These are phyloP conservation scores for Pogonus chalceus DNA, from an alignment of 1,140 invertebrate genomes.

Conservation along the genomic window DNA sequence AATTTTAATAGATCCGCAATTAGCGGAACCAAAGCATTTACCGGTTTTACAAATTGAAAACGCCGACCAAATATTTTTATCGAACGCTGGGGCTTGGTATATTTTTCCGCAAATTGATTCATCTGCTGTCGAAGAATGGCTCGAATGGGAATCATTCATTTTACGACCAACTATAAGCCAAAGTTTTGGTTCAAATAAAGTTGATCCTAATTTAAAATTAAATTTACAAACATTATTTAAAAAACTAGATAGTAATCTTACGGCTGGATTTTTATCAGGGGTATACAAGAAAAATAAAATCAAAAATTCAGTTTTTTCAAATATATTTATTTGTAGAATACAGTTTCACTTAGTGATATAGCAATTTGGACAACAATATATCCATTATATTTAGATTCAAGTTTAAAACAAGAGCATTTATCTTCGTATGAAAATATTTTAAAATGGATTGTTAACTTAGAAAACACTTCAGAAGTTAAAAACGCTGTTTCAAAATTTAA, in stretches of 20 bases:
- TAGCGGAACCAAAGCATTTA: too few species aligned
- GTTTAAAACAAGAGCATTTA: conserved; percentile 33
- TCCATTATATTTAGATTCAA: conserved; percentile 39
- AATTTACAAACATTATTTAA: conserved; percentile 37
- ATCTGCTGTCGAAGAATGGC: conserved; percentile 47
- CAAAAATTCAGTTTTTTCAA: conserved; percentile 17
- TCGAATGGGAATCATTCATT: conserved; percentile 64
- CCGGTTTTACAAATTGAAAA: conserved; percentile 40
- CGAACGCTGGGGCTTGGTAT: conserved; percentile 45
- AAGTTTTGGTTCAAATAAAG: conserved; percentile 37
- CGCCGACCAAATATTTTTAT: conserved; percentile 41
- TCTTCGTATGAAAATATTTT: conserved; percentile 33
- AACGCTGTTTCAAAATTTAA: conserved; percentile 32
- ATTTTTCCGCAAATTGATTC: conserved; percentile 33
- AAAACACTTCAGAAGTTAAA: conserved; percentile 36
- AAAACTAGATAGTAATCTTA: conserved; percentile 33
- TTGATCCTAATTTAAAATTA: conserved; percentile 38
- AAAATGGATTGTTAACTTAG: conserved; percentile 42
- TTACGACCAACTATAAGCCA: conserved; percentile 47
- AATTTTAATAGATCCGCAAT: conserved; percentile 23
- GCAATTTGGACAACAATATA: conserved; percentile 56
- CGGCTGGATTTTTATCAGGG: conserved; percentile 23
- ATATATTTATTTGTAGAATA: conserved; percentile 32
- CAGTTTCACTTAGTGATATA: conserved; percentile 48
- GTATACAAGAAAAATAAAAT: conserved; percentile 34